phyloP scores from a whole-genome alignment of 2,797 vertebrate genomes.

The Urophycis tenuis region DNA sequence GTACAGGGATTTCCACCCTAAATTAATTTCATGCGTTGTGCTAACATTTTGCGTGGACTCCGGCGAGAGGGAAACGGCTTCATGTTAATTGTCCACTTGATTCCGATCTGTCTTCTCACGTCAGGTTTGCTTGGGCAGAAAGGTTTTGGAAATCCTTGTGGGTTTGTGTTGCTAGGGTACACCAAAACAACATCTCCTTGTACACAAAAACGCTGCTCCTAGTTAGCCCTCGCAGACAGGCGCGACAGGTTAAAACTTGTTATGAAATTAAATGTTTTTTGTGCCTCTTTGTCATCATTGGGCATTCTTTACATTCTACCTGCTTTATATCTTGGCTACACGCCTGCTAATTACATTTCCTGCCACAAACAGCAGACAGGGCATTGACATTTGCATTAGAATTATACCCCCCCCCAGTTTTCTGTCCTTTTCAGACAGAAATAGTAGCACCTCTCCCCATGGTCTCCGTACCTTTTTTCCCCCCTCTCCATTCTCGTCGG shows the following conservation, averaged over 20 bases:
- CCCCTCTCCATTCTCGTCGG: slow-evolving; percentile 28
- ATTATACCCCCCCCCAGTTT: slow-evolving; percentile 47
- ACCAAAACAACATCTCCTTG: slow-evolving; percentile 50
- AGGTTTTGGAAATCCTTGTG: slow-evolving; percentile 49
- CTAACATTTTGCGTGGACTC: slow-evolving; percentile 25
- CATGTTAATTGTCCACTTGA: slow-evolving; percentile 26
- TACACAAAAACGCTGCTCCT: slow-evolving; percentile 36
- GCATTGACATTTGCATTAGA: slow-evolving; percentile 77
- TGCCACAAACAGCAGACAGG: slow-evolving; percentile 73
- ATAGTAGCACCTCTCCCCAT: slow-evolving; percentile 44
- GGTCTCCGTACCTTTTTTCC: slow-evolving; percentile 36
- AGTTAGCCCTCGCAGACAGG: slow-evolving; percentile 41
- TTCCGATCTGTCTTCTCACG: slow-evolving; percentile 13
- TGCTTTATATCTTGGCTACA: slow-evolving; percentile 72
- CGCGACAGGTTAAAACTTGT: slow-evolving; percentile 70
- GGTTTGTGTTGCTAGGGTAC: slow-evolving; percentile 53
- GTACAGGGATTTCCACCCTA: slow-evolving; percentile 26
- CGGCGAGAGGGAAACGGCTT: slow-evolving; percentile 37
- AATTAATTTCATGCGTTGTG: slow-evolving; percentile 13
- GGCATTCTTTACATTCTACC: slow-evolving; percentile 82
- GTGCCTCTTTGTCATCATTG: slow-evolving; percentile 41
- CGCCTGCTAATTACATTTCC: slow-evolving; percentile 80
- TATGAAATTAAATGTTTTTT: slow-evolving; percentile 63
- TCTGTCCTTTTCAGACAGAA: slow-evolving; percentile 54
- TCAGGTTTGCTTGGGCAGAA: slow-evolving; percentile 33